Conservation (phyloP, 1,140 invertebrate species). For the Zaprionus ornatus region DNA sequence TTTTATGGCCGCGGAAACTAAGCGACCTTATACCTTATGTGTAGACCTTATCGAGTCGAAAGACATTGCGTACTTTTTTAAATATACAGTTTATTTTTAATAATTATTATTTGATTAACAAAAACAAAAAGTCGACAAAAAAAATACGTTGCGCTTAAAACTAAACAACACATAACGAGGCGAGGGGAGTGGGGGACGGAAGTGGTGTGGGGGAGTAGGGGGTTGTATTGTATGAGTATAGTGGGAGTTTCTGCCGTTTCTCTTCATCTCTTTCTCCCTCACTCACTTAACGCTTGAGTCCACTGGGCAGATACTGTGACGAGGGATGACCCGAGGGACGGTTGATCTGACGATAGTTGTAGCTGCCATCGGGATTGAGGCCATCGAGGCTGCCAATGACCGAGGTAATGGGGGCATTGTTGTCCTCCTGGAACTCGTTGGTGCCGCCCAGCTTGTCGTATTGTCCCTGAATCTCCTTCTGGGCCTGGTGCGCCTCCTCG, state of each 20-base stretch:
- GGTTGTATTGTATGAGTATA: neutral
- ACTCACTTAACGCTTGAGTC: constrained; percentile 56
- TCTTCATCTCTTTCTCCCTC: neutral
- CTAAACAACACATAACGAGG: constrained; percentile 60
- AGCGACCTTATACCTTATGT: constrained; percentile 45
- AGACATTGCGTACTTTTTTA: constrained; percentile 49
- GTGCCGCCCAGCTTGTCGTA: constrained; percentile 81
- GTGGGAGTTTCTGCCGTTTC: neutral
- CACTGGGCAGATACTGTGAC: constrained; percentile 65
- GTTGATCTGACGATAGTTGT: constrained; percentile 74
- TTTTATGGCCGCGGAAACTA: constrained; percentile 49
- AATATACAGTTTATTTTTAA: constrained; percentile 54
- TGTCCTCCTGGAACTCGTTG: constrained; percentile 79
- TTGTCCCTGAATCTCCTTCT: constrained; percentile 82
- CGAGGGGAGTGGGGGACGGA: neutral
- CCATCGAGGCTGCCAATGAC: constrained; percentile 78
- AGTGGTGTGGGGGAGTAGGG: neutral
- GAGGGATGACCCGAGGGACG: constrained; percentile 35
- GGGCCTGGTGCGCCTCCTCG: constrained; percentile 84
- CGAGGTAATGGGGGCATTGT: constrained; percentile 74
- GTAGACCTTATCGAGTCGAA: neutral
- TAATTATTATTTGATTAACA: constrained; percentile 45
- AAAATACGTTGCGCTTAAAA: constrained; percentile 55
- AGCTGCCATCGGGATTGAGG: constrained; percentile 77
- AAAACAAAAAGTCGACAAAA: constrained; percentile 45